A percentile compares a stretch with the other conserved stretches of the same genome.
These are phyloP conservation scores for Tribolium madens DNA, from an alignment of 1,140 invertebrate genomes.

Conservation along the genomic window DNA sequence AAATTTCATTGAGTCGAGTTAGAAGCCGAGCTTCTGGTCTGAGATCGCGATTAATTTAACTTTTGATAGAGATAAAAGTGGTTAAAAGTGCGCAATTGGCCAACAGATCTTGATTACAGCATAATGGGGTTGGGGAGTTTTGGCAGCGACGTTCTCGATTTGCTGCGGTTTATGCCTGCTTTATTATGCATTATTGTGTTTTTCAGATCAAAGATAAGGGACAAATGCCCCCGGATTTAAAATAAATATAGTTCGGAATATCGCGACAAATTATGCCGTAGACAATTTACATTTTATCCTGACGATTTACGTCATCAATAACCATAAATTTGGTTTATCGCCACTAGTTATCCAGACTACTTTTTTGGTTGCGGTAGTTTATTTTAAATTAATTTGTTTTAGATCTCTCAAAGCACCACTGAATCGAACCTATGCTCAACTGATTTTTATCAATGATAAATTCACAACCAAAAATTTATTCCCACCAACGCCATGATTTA, in stretches of 20 bases:
- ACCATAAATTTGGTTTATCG: slow-evolving; percentile 49
- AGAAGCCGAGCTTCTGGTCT: background rate
- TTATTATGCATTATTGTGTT: slow-evolving; percentile 57
- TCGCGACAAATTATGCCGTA: slow-evolving; percentile 40
- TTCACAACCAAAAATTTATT: slow-evolving; percentile 36
- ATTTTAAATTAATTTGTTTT: slow-evolving; percentile 40
- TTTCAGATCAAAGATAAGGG: slow-evolving; percentile 52
- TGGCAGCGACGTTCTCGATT: slow-evolving; percentile 21
- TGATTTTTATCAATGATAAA: slow-evolving; percentile 38
- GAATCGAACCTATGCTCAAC: slow-evolving; percentile 33
- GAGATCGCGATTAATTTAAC: slow-evolving; percentile 18
- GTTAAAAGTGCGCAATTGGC: slow-evolving; percentile 37
- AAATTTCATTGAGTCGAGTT: slow-evolving; percentile 18
- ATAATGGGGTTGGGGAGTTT: slow-evolving; percentile 29
- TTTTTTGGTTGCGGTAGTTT: slow-evolving; percentile 33
- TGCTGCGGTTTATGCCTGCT: slow-evolving; percentile 46
- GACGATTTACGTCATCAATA: slow-evolving; percentile 48
- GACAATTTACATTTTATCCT: slow-evolving; percentile 51
- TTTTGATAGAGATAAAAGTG: slow-evolving; percentile 25
- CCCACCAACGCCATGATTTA: slow-evolving; percentile 5
- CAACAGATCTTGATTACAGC: slow-evolving; percentile 37
- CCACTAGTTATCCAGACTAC: slow-evolving; percentile 36
- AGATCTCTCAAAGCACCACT: slow-evolving; percentile 35
- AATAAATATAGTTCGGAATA: slow-evolving; percentile 48
- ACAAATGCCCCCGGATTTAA: slow-evolving; percentile 40